Evolutionary conservation across 2,888 invertebrate species (phyloP).

Genomic region (Brachyopa scutellaris): DNA sequence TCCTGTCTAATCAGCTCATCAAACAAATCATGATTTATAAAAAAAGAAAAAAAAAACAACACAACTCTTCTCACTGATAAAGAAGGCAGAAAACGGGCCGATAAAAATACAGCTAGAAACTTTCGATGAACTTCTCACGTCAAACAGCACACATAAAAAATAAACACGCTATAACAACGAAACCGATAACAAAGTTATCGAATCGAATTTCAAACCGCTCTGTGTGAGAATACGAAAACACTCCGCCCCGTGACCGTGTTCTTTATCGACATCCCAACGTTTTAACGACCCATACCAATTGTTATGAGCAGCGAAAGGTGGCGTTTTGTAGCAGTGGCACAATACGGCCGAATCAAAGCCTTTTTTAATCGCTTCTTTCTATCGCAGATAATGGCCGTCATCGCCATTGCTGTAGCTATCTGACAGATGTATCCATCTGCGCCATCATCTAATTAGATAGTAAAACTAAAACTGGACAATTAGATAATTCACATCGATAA

Average conservation of each 20-base stretch:
- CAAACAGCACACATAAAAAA: not conserved
- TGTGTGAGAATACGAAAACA: not conserved
- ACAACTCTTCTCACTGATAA: conserved; percentile 7
- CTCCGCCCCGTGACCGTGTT: not conserved
- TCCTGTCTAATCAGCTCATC: conserved; percentile 21
- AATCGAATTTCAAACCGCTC: too few species aligned
- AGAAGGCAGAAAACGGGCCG: not conserved
- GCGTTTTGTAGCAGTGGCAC: not conserved
- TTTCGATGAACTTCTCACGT: conserved; percentile 12
- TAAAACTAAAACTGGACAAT: conserved; percentile 46
- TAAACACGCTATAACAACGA: not conserved
- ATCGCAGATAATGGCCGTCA: conserved; percentile 1
- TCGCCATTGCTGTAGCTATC: conserved; percentile 10
- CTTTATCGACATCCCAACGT: not conserved
- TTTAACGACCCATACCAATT: conserved; percentile 15
- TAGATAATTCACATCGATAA: conserved; percentile 41
- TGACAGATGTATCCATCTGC: conserved; percentile 39
- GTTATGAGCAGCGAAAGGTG: conserved; percentile 9
- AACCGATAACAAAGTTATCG: conserved; percentile 7
- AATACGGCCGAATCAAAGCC: conserved; percentile 4
- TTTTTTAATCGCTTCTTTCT: not conserved
- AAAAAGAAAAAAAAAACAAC: too few species aligned
- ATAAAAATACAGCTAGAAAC: not conserved
- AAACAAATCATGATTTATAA: conserved; percentile 30
- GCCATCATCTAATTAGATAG: conserved; percentile 44